Evolutionary conservation across 2,797 vertebrate genomes (phyloP).

Genomic region (Moxostoma hubbsi): DNA sequence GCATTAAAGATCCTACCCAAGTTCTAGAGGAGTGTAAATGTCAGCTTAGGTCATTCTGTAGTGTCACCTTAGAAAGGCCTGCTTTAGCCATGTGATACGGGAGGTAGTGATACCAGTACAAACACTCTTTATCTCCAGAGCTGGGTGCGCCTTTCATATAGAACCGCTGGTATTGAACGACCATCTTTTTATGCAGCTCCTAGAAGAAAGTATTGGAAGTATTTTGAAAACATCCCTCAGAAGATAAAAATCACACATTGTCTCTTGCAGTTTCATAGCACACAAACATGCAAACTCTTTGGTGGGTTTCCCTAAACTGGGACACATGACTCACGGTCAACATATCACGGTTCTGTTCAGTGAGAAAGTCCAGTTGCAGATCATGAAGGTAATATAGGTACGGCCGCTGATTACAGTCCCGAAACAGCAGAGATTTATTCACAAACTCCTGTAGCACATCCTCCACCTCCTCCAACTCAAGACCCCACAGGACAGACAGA

Average conservation of each 20-base stretch:
- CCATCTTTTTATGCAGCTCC: conserved; percentile 89
- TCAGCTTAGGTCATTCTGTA: too few species aligned
- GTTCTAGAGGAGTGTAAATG: neutral
- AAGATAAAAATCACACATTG: too few species aligned
- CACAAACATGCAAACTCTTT: neutral
- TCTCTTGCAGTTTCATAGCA: too few species aligned
- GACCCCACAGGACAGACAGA: conserved; percentile 91
- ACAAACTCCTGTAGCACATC: conserved; percentile 94
- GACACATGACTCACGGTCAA: conserved; percentile 77
- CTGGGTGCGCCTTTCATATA: conserved; percentile 76
- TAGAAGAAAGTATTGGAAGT: conserved; percentile 53
- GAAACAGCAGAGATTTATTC: conserved; percentile 93
- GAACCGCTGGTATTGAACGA: conserved; percentile 85
- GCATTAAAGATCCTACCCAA: neutral
- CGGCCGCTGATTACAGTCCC: conserved; percentile 87
- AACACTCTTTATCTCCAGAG: conserved; percentile 83
- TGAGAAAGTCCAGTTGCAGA: conserved; percentile 95
- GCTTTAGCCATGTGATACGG: conserved; percentile 93
- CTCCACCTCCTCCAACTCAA: conserved; percentile 94
- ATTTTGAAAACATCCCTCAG: too few species aligned
- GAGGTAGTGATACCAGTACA: conserved; percentile 93
- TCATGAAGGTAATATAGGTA: conserved; percentile 95
- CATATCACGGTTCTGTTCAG: conserved; percentile 88
- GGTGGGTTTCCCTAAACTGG: neutral
- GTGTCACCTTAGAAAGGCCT: conserved; percentile 83